A percentile compares a stretch with the other conserved stretches of the same genome.
Evolutionary conservation across 2,797 vertebrate genomes (phyloP).

Genomic region (Pseudomugil gertrudae): DNA sequence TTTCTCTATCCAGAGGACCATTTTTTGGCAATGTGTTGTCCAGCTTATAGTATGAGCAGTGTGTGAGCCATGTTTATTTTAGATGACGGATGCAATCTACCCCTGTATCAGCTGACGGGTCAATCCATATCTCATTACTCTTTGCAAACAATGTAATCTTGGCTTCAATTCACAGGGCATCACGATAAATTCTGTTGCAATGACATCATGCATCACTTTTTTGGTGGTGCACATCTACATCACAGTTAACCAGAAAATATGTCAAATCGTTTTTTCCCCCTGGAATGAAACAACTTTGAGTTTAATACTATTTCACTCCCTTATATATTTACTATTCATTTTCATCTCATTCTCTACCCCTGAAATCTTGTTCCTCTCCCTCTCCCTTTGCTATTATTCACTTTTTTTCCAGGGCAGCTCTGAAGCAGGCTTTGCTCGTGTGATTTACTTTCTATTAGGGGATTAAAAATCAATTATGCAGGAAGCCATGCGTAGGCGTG

Average conservation of each 20-base stretch:
- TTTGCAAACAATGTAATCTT: conserved; percentile 72
- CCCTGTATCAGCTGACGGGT: conserved; percentile 62
- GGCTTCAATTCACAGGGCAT: conserved; percentile 51
- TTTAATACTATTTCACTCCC: conserved; percentile 48
- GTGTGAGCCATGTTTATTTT: conserved; percentile 71
- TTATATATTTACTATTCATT: conserved; percentile 50
- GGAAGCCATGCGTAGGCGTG: conserved; percentile 85
- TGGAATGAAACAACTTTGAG: conserved; percentile 33
- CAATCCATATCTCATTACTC: conserved; percentile 81
- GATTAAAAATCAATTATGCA: conserved; percentile 89
- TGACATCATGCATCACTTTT: conserved; percentile 26
- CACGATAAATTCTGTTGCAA: conserved; percentile 28
- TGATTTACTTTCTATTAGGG: conserved; percentile 88
- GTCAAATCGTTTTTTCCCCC: conserved; percentile 15
- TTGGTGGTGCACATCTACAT: neutral
- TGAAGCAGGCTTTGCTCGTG: conserved; percentile 78
- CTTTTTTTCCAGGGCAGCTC: conserved; percentile 54
- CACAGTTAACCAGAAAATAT: conserved; percentile 13
- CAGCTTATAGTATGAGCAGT: conserved; percentile 34
- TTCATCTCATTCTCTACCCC: conserved; percentile 43
- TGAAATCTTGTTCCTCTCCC: conserved; percentile 17
- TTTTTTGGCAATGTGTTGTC: conserved; percentile 42
- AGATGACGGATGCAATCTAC: conserved; percentile 73
- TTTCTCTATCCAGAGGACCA: conserved; percentile 44
- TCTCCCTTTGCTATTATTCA: conserved; percentile 53